These are phyloP conservation scores for Drosophila paucipuncta DNA, from an alignment of 2,888 invertebrate species.

Conservation along the genomic window DNA sequence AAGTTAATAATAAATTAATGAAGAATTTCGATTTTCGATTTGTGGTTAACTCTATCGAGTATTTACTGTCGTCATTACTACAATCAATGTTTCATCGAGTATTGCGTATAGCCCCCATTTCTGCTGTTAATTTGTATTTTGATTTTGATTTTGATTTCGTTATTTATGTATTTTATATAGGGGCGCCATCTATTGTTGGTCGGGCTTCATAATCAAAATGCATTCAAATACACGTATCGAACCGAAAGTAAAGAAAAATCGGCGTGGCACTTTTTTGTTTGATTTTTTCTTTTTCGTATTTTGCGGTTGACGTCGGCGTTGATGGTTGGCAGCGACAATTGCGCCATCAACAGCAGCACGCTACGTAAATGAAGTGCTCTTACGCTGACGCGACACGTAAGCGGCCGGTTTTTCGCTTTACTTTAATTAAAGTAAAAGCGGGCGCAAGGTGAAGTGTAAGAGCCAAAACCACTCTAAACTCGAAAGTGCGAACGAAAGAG, in stretches of 20 bases:
- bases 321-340: conserved; percentile 17
- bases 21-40: not conserved
- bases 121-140: not conserved
- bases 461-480: not conserved
- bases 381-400: conserved; percentile 57
- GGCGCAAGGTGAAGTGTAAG: conserved; percentile 5
- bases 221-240: not conserved
- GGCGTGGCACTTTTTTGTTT: conserved; percentile 62
- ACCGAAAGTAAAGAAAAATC: conserved; percentile 25
- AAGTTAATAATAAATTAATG: not conserved
- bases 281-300: not conserved
- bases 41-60: not conserved
- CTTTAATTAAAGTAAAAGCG: conserved; percentile 13
- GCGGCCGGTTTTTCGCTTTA: conserved; percentile 60
- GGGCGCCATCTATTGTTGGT: not conserved
- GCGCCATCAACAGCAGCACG: conserved; percentile 53
- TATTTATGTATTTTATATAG: not conserved
- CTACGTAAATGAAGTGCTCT: conserved; percentile 64
- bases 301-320: conserved; percentile 17
- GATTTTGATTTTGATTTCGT: not conserved
- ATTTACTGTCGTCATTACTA: not conserved
- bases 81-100: too few species aligned
- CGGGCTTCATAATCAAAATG: not conserved
- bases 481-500: not conserved
- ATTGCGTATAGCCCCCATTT: not conserved